Evolutionary conservation across 1,140 invertebrate species (phyloP).

Genomic region (Ptiloglossa arizonensis): DNA sequence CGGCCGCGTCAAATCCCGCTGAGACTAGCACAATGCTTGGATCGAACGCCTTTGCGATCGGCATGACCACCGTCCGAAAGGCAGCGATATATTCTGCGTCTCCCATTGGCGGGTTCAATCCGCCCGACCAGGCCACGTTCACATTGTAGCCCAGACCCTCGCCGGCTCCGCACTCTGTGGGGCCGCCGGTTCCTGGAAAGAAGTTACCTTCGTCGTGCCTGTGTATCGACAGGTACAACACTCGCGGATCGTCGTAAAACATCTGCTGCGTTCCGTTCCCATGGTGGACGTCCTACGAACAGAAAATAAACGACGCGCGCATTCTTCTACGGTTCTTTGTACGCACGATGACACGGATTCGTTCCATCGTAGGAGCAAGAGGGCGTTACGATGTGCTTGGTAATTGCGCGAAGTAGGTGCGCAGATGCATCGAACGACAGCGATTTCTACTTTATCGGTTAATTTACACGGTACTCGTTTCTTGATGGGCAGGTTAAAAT

Average conservation of each 20-base stretch:
- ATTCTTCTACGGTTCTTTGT: not conserved
- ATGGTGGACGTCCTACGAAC: conserved; percentile 96
- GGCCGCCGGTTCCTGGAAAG: conserved; percentile 98
- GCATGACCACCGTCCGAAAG: conserved; percentile 96
- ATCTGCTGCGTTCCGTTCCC: conserved; percentile 99
- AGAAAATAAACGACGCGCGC: conserved; percentile 8
- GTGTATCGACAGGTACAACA: conserved; percentile 98
- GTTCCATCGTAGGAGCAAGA: too few species aligned
- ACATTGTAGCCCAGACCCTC: conserved; percentile 97
- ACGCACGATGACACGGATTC: too few species aligned
- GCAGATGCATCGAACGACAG: too few species aligned
- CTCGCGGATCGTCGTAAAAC: conserved; percentile 97
- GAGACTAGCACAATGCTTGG: conserved; percentile 98
- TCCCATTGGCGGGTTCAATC: conserved; percentile 94
- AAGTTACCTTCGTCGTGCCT: conserved; percentile 99
- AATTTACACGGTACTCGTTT: too few species aligned
- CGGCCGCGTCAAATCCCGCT: conserved; percentile 98
- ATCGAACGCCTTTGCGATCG: conserved; percentile 95
- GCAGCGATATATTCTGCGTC: conserved; percentile 99
- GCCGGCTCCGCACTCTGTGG: conserved; percentile 94
- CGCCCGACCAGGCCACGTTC: conserved; percentile 98
- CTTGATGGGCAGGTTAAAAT: too few species aligned
- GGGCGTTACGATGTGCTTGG: too few species aligned
- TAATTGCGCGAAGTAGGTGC: too few species aligned
- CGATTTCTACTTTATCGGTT: too few species aligned